Conservation (phyloP, 2,888 invertebrate genomes). For the Anthrax anthrax region DNA sequence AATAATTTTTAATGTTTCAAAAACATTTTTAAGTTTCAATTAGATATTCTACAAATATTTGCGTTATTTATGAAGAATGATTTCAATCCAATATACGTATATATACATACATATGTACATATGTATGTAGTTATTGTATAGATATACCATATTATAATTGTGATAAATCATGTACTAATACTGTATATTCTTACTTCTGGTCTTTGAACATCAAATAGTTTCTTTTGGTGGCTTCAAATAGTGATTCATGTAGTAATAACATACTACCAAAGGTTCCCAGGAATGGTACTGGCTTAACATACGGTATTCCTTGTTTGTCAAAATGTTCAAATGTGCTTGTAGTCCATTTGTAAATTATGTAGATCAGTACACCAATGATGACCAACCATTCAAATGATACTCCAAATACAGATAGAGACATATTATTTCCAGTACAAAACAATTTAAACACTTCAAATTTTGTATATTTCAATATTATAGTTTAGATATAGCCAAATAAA, state of each 20-base stretch:
- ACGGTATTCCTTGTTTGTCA: not conserved
- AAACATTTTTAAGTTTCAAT: too few species aligned
- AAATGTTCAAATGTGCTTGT: constrained; percentile 3
- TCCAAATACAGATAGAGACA: not conserved
- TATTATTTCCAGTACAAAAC: not conserved
- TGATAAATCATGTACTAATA: too few species aligned
- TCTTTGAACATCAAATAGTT: not conserved
- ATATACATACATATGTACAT: too few species aligned
- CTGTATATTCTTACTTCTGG: not conserved
- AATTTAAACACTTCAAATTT: too few species aligned
- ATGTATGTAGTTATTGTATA: too few species aligned
- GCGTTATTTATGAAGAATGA: too few species aligned
- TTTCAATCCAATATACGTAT: too few species aligned
- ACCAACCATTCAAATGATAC: not conserved
- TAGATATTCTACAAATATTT: too few species aligned
- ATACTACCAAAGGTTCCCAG: constrained; percentile 20
- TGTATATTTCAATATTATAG: too few species aligned
- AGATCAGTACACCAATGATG: not conserved
- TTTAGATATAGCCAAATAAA: too few species aligned
- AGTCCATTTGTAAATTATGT: not conserved
- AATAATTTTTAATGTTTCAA: too few species aligned
- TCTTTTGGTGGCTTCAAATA: not conserved
- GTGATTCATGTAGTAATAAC: constrained; percentile 18
- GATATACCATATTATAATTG: too few species aligned
- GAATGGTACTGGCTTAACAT: constrained; percentile 3